phyloP scores from a whole-genome alignment of 2,113 vertebrate genomes.

The Ophthalmotilapia sp. region DNA sequence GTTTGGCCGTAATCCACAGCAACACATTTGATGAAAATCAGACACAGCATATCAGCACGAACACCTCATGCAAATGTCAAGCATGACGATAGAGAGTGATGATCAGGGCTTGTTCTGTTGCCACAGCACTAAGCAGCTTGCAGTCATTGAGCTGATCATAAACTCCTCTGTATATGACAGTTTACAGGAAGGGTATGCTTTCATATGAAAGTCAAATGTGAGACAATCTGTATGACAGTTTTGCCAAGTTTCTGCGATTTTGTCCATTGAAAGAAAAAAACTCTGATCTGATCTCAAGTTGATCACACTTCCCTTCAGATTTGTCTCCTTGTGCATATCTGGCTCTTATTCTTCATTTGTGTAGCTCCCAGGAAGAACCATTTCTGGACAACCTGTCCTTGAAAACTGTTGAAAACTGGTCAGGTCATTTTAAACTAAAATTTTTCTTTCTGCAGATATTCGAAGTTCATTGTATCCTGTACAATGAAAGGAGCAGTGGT shows the following conservation, averaged over 20 bases:
- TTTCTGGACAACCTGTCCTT: not conserved
- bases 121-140: not conserved
- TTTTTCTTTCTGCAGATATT: not conserved
- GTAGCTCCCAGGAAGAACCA: not conserved
- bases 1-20: not conserved
- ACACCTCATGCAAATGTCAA: not conserved
- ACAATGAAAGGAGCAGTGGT: not conserved
- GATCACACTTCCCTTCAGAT: not conserved
- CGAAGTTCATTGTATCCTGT: not conserved
- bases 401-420: not conserved
- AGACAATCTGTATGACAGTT: not conserved
- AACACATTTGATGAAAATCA: not conserved
- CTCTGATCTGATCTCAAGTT: not conserved
- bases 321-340: not conserved
- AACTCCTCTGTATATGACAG: not conserved
- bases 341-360: not conserved
- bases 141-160: not conserved
- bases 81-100: not conserved
- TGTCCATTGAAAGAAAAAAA: not conserved
- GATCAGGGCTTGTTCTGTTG: not conserved
- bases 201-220: not conserved
- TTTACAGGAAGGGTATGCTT: not conserved
- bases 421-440: rapidly evolving
- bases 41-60: not conserved
- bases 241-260: rapidly evolving